These are phyloP conservation scores for Equus przewalskii DNA, from an alignment of 2,113 vertebrate species.

Conservation along the genomic window DNA sequence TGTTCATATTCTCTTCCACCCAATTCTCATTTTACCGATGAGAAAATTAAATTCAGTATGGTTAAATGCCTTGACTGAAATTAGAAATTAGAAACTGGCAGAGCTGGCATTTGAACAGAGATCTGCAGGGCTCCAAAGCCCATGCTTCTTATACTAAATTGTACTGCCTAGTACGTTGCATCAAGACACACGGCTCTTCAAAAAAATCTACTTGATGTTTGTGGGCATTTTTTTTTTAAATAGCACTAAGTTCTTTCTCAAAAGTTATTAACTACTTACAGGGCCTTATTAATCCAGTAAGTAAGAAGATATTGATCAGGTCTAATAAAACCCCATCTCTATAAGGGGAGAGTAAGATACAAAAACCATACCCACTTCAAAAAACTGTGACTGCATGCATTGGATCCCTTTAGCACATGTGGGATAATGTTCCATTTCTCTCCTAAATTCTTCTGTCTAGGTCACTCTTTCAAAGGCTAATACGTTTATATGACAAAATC, in stretches of 20 bases:
- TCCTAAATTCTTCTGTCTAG: not conserved
- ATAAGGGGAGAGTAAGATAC: not conserved
- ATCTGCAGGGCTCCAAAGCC: not conserved
- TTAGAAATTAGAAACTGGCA: not conserved
- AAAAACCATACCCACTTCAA: not conserved
- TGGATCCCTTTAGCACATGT: not conserved
- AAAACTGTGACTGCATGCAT: not conserved
- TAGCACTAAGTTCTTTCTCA: not conserved
- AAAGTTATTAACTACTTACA: not conserved
- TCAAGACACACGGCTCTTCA: not conserved
- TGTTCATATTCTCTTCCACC: not conserved
- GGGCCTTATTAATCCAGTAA: not conserved
- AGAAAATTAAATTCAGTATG: not conserved
- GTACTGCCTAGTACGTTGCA: not conserved
- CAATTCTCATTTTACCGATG: not conserved
- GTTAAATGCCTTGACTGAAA: not conserved
- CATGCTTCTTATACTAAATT: not conserved
- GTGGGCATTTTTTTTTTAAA: not conserved
- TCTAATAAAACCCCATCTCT: not conserved
- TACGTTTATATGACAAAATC: not conserved
- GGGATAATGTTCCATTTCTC: not conserved
- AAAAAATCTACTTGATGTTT: not conserved
- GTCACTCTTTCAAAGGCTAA: not conserved
- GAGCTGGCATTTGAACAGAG: not conserved
- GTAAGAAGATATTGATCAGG: not conserved